A percentile compares a stretch with the other conserved stretches of the same genome.
Conservation (phyloP, 2,888 invertebrate species). For the Sclerodermus sp. region DNA sequence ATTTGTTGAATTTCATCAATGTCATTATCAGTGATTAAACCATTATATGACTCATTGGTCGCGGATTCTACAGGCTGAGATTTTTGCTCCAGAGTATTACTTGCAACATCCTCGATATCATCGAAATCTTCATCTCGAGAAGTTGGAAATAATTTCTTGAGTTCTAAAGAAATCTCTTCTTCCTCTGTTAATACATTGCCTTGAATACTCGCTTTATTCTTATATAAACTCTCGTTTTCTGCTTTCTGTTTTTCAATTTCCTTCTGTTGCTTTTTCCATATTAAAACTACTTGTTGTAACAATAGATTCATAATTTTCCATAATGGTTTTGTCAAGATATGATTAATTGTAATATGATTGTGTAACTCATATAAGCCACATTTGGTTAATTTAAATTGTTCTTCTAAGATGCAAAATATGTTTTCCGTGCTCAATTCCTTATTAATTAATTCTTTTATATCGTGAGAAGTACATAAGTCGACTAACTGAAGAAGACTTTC, state of each 20-base stretch:
- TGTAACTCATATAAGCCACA: constrained; percentile 71
- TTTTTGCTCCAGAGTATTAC: constrained; percentile 33
- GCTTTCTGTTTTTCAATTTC: constrained; percentile 67
- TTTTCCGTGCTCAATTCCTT: constrained; percentile 44
- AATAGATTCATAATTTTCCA: constrained; percentile 62
- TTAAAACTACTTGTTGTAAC: constrained; percentile 65
- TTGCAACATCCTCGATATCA: constrained; percentile 62
- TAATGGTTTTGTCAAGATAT: constrained; percentile 56
- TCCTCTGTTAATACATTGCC: constrained; percentile 72
- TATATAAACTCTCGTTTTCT: constrained; percentile 78
- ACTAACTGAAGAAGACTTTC: constrained; percentile 54
- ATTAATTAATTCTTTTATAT: constrained; percentile 55
- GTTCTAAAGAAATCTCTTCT: constrained; percentile 66
- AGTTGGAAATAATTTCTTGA: constrained; percentile 72
- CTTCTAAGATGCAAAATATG: constrained; percentile 47
- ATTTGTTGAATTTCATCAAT: constrained; percentile 64
- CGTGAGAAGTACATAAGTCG: constrained; percentile 57
- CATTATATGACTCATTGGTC: too few species aligned
- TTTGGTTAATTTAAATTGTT: constrained; percentile 66
- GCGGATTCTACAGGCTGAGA: constrained; percentile 32
- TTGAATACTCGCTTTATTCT: constrained; percentile 51
- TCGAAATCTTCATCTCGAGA: constrained; percentile 70
- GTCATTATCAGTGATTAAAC: too few species aligned
- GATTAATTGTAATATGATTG: constrained; percentile 65
- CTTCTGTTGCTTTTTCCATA: constrained; percentile 79